phyloP scores from a whole-genome alignment of 2,888 invertebrate genomes.

The Adelognathus sp. region DNA sequence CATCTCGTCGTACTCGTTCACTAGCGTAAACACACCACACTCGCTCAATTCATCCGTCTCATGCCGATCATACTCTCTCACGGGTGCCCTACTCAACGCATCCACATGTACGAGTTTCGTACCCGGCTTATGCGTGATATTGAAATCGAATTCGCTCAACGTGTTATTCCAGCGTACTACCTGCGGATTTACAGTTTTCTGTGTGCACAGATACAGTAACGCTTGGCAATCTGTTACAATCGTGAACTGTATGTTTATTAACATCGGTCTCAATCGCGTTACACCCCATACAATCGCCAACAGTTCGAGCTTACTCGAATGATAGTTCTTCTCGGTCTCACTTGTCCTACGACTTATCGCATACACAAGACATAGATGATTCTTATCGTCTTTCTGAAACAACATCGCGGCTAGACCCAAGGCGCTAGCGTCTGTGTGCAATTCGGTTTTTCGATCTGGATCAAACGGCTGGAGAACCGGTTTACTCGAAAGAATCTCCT shows the following conservation, averaged over 20 bases:
- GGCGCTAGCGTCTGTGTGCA: constrained; percentile 24
- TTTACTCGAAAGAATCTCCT: neutral
- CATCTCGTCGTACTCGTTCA: neutral
- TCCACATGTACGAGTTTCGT: constrained; percentile 55
- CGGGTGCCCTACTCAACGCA: constrained; percentile 57
- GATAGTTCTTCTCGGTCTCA: constrained; percentile 61
- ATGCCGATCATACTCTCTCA: neutral
- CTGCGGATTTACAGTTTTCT: neutral
- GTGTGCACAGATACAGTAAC: neutral
- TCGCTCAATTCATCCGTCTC: neutral
- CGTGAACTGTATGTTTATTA: constrained; percentile 41
- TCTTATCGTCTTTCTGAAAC: constrained; percentile 54
- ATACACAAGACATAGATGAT: constrained; percentile 55
- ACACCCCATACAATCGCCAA: constrained; percentile 11
- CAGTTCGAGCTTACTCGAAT: constrained; percentile 56
- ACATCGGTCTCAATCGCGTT: neutral
- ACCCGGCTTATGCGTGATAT: constrained; percentile 58
- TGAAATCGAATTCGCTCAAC: constrained; percentile 40
- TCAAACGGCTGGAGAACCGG: constrained; percentile 23
- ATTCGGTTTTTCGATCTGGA: neutral
- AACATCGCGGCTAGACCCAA: neutral
- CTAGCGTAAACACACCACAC: neutral
- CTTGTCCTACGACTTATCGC: constrained; percentile 64
- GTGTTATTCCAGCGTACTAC: neutral
- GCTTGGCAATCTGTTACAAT: constrained; percentile 27